Conservation (phyloP, 2,888 invertebrate species). For the Mimumesa dahlbomi region DNA sequence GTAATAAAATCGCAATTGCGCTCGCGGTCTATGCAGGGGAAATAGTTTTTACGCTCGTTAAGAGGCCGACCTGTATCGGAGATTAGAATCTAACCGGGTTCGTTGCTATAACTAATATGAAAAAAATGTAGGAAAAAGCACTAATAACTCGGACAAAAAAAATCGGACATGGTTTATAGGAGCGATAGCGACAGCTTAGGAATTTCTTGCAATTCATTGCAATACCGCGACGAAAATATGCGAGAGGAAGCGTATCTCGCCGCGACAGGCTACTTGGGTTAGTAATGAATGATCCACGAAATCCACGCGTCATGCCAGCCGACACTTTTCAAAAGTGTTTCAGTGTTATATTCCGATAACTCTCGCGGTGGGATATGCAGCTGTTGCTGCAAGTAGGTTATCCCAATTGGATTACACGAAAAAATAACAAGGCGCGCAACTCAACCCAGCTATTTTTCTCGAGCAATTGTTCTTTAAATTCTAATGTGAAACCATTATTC, state of each 20-base stretch:
- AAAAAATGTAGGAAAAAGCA: neutral
- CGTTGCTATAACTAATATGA: neutral
- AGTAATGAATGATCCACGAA: constrained; percentile 48
- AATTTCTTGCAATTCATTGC: constrained; percentile 44
- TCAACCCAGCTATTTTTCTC: too few species aligned
- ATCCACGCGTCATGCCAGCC: constrained; percentile 32
- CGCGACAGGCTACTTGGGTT: constrained; percentile 35
- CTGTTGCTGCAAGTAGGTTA: constrained; percentile 14
- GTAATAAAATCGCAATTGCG: neutral
- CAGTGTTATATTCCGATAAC: constrained; percentile 32
- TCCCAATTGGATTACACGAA: constrained; percentile 2
- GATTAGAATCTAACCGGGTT: neutral
- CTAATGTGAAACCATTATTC: too few species aligned
- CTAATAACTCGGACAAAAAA: constrained; percentile 2
- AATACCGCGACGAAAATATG: constrained; percentile 16
- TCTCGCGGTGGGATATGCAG: constrained; percentile 30
- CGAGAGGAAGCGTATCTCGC: constrained; percentile 7
- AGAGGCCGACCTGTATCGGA: neutral
- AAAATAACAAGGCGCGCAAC: too few species aligned
- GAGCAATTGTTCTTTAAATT: too few species aligned
- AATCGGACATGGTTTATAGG: constrained; percentile 15
- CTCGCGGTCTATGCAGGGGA: neutral
- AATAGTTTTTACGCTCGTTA: neutral
- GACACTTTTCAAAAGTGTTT: constrained; percentile 36
- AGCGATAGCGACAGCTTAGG: constrained; percentile 25